Evolutionary conservation across 2,113 vertebrate species (phyloP).

Genomic region (Tylochromis polylepis): DNA sequence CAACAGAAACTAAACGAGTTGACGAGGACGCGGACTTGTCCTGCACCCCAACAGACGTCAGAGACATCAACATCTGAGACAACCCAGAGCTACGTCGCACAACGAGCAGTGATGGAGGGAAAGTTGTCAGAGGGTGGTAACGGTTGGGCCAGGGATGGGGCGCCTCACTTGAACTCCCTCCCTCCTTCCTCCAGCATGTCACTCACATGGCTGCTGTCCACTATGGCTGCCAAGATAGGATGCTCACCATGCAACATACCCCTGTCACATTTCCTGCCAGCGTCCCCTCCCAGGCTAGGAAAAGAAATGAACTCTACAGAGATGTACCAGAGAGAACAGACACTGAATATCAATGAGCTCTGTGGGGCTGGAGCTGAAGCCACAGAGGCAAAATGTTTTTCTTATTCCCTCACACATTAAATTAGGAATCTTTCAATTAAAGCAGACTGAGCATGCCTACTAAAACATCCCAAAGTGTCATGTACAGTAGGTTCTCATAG

Average conservation of each 20-base stretch:
- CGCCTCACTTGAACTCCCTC: slow-evolving; percentile 33
- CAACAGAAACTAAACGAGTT: slow-evolving; percentile 85
- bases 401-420: slow-evolving; percentile 74
- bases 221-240: not conserved
- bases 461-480: slow-evolving; percentile 69
- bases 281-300: slow-evolving; percentile 8
- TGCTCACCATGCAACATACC: not conserved
- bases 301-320: slow-evolving; percentile 45
- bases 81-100: not conserved
- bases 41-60: slow-evolving; percentile 94
- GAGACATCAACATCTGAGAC: slow-evolving; percentile 93
- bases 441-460: slow-evolving; percentile 72
- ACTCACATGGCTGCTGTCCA: not conserved
- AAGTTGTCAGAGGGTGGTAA: not conserved
- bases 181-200: not conserved
- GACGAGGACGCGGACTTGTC: slow-evolving; percentile 88
- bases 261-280: slow-evolving; percentile 35
- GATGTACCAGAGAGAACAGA: slow-evolving; percentile 40
- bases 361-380: slow-evolving; percentile 72
- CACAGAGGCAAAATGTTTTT: slow-evolving; percentile 61
- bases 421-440: slow-evolving; percentile 79
- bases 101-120: not conserved
- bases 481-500: slow-evolving; percentile 72
- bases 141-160: slow-evolving; percentile 4
- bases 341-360: slow-evolving; percentile 34